phyloP scores from a whole-genome alignment of 2,113 vertebrate species.

The Catharus fuscescens region DNA sequence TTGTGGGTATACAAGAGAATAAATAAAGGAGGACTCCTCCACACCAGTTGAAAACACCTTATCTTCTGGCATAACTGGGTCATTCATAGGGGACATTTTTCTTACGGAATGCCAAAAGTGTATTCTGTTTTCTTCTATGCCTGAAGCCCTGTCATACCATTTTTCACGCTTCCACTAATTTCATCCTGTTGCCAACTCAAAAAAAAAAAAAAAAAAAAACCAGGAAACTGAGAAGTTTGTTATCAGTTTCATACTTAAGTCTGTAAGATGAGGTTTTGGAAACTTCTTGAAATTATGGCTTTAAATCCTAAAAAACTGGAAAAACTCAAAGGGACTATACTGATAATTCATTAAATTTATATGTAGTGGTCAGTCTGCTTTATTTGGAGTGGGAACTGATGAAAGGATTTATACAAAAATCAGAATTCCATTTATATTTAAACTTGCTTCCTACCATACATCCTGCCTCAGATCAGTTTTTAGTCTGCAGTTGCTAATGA shows the following conservation, averaged over 20 bases:
- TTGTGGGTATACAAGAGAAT: background rate
- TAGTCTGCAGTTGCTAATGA: background rate
- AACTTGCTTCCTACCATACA: background rate
- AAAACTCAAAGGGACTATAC: background rate
- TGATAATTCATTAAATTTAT: background rate
- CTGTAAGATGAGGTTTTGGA: background rate
- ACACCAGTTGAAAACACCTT: background rate
- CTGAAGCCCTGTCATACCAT: background rate
- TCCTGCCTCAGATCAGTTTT: background rate
- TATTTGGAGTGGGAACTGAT: background rate
- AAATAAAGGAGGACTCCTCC: background rate
- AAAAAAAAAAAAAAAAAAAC: background rate
- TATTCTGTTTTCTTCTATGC: background rate
- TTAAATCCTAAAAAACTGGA: background rate
- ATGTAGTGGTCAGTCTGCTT: background rate
- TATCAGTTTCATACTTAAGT: background rate
- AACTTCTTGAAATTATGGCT: background rate
- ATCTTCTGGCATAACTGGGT: background rate
- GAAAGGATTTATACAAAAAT: background rate
- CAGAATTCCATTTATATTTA: background rate
- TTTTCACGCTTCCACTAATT: background rate
- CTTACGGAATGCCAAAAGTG: background rate
- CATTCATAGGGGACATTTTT: background rate
- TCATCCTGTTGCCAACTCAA: background rate
- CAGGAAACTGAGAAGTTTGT: background rate